Evolutionary conservation across 2,888 invertebrate species (phyloP).

Genomic region (Bimastos eiseni): DNA sequence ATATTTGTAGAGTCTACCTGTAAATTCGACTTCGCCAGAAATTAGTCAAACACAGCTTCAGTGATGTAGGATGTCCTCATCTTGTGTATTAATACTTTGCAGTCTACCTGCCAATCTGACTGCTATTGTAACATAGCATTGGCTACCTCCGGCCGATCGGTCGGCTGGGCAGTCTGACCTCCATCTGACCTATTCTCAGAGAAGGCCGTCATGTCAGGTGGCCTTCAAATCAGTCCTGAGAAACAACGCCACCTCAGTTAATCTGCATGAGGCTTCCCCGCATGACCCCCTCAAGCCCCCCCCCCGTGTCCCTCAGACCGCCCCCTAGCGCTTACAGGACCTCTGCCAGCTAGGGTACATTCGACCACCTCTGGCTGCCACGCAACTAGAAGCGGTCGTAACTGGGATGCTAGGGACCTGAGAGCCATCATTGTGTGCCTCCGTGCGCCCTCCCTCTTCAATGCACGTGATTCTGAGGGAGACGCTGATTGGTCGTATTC

Average conservation of each 20-base stretch:
- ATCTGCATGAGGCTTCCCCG: neutral
- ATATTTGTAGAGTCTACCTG: neutral
- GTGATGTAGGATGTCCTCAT: neutral
- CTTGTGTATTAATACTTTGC: neutral
- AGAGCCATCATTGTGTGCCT: neutral
- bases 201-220: neutral
- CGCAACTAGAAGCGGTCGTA: neutral
- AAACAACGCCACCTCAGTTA: neutral
- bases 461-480: neutral
- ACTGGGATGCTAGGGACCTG: neutral
- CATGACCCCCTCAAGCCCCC: neutral
- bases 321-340: neutral
- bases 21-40: neutral
- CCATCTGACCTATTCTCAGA: conserved; percentile 1
- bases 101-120: neutral
- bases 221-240: neutral
- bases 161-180: neutral
- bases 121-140: neutral
- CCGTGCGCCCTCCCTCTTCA: neutral
- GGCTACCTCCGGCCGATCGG: neutral
- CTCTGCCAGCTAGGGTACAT: neutral
- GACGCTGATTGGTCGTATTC: neutral
- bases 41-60: neutral
- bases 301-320: neutral
- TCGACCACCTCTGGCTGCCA: neutral